Evolutionary conservation across 2,888 invertebrate species (phyloP).

Genomic region (Steinernema scapterisci): DNA sequence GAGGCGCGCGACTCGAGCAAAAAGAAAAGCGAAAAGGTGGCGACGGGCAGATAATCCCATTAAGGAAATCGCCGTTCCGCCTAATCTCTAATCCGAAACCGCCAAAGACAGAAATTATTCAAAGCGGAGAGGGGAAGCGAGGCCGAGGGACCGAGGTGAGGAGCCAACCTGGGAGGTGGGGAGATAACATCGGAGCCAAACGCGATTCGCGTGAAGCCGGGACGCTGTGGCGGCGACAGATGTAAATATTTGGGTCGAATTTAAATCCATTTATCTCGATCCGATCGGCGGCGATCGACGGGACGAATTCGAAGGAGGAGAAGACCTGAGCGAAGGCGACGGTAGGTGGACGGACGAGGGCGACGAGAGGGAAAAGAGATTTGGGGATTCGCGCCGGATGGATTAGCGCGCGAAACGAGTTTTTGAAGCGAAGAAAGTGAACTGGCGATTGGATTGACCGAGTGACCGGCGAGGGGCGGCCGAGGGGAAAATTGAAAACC

Average conservation of each 20-base stretch:
- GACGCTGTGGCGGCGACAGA: slow-evolving; percentile 10
- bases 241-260: slow-evolving; percentile 31
- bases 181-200: background rate
- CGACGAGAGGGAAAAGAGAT: slow-evolving; percentile 28
- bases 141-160: background rate
- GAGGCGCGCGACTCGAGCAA: slow-evolving; percentile 21
- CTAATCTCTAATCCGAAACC: slow-evolving; percentile 6
- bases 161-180: background rate
- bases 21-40: slow-evolving; percentile 29
- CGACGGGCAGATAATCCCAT: slow-evolving; percentile 24
- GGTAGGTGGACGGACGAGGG: background rate
- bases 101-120: slow-evolving; percentile 28
- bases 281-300: background rate
- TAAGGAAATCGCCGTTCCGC: slow-evolving; percentile 16
- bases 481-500: slow-evolving; percentile 2
- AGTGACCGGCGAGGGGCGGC: slow-evolving; percentile 14
- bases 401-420: slow-evolving; percentile 27
- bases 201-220: background rate
- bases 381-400: slow-evolving; percentile 26
- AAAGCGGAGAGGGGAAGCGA: background rate
- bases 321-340: background rate
- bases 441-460: slow-evolving; percentile 29
- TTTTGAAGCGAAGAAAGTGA: slow-evolving; percentile 29
- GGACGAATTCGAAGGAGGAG: no score
- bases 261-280: slow-evolving; percentile 27